phyloP scores from a whole-genome alignment of 2,113 vertebrate genomes.

The Puma concolor region DNA sequence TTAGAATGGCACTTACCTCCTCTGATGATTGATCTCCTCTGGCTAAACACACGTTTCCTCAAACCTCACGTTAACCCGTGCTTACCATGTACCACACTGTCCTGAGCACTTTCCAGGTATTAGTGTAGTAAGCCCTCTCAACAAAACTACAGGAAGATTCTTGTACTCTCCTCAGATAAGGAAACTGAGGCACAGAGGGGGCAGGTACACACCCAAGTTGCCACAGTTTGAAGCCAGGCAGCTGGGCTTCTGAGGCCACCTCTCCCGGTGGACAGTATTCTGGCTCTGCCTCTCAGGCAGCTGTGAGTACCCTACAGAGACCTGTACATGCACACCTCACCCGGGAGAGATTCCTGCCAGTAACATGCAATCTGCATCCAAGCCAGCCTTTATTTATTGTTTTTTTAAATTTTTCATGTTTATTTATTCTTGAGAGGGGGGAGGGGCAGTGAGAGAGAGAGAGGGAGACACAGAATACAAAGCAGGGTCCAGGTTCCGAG shows the following conservation, averaged over 20 bases:
- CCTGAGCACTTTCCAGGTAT: background rate
- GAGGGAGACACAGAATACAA: no score
- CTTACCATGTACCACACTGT: accelerated
- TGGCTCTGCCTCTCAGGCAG: background rate
- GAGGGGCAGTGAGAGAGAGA: no score
- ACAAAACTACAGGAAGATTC: background rate
- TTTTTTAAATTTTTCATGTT: no score
- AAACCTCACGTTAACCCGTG: background rate
- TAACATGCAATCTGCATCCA: background rate
- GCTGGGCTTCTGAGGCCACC: accelerated
- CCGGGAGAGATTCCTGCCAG: background rate
- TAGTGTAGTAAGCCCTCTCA: background rate
- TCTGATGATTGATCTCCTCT: background rate
- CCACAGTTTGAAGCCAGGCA: background rate
- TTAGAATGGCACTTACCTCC: background rate
- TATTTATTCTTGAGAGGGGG: background rate
- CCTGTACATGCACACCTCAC: background rate
- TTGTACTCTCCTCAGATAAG: background rate
- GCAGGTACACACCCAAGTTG: background rate
- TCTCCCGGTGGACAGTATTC: background rate
- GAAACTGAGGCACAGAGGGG: background rate
- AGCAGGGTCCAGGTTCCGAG: no score
- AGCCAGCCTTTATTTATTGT: background rate
- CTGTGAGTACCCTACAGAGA: background rate
- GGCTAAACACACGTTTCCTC: background rate